Conservation (phyloP, 2,888 invertebrate genomes). For the Diabrotica balteata region DNA sequence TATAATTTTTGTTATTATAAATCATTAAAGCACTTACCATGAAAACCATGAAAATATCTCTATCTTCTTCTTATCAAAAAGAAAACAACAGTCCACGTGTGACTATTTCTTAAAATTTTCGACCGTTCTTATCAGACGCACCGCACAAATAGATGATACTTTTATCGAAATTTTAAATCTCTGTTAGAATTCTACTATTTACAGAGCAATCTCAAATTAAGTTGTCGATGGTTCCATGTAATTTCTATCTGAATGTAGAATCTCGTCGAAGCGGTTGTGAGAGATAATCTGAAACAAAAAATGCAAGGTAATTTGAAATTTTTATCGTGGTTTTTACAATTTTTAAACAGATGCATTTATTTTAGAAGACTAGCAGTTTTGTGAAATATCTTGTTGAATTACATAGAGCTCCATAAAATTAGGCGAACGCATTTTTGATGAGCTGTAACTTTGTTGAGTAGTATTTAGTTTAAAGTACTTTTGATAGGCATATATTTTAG, state of each 20-base stretch:
- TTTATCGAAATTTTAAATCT: not conserved
- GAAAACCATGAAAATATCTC: slow-evolving; percentile 55
- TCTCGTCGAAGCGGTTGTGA: slow-evolving; percentile 3
- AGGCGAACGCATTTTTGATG: no score
- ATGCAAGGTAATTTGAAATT: not conserved
- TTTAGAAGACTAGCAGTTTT: no score
- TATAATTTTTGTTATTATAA: no score
- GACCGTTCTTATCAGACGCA: slow-evolving; percentile 20
- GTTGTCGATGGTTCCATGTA: not conserved
- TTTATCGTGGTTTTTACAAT: no score
- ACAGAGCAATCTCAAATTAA: not conserved
- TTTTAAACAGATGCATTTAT: no score
- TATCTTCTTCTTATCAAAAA: slow-evolving; percentile 32
- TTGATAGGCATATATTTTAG: no score
- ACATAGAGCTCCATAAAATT: no score
- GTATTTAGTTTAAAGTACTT: no score
- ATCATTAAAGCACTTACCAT: slow-evolving; percentile 49
- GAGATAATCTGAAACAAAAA: slow-evolving; percentile 8
- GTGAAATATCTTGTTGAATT: no score
- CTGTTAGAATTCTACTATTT: not conserved
- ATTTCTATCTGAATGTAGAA: not conserved
- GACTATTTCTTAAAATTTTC: slow-evolving; percentile 24
- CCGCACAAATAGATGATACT: slow-evolving; percentile 5
- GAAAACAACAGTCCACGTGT: slow-evolving; percentile 30
- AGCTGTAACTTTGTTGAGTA: no score